phyloP scores from a whole-genome alignment of 2,797 vertebrate species.

The Dallia pectoralis region DNA sequence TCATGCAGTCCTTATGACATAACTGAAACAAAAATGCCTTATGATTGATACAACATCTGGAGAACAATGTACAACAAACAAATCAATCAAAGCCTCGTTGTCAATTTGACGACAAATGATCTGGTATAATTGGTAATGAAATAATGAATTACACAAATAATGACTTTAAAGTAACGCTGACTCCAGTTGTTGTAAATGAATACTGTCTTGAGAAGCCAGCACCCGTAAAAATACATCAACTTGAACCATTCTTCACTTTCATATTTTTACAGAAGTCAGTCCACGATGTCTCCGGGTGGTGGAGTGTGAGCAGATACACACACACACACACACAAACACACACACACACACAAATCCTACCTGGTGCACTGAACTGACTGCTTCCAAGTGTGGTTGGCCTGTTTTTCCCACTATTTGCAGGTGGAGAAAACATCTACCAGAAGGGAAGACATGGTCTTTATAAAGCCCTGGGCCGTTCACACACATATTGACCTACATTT shows the following conservation, averaged over 20 bases:
- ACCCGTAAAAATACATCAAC: conserved; percentile 26
- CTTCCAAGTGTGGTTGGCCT: conserved; percentile 95
- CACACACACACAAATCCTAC: conserved; percentile 74
- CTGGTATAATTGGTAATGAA: neutral
- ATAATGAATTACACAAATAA: neutral
- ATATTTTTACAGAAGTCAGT: conserved; percentile 41
- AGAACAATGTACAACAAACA: neutral
- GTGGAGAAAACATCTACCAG: conserved; percentile 98
- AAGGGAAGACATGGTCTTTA: conserved; percentile 43
- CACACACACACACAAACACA: neutral
- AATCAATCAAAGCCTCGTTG: neutral
- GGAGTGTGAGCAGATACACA: neutral
- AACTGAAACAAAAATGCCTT: neutral
- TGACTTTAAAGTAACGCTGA: neutral
- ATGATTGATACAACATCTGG: neutral
- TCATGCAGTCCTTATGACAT: conserved; percentile 4
- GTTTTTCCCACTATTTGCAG: conserved; percentile 95
- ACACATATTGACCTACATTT: conserved; percentile 7
- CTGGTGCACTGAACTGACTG: conserved; percentile 96
- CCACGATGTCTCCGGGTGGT: conserved; percentile 53
- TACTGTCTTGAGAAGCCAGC: conserved; percentile 23
- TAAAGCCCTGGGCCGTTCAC: conserved; percentile 20
- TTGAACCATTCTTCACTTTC: conserved; percentile 44
- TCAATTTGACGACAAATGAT: neutral
- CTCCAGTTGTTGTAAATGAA: neutral